Evolutionary conservation across 1,140 invertebrate species (phyloP).

Genomic region (Pygmarrhopalites habei): DNA sequence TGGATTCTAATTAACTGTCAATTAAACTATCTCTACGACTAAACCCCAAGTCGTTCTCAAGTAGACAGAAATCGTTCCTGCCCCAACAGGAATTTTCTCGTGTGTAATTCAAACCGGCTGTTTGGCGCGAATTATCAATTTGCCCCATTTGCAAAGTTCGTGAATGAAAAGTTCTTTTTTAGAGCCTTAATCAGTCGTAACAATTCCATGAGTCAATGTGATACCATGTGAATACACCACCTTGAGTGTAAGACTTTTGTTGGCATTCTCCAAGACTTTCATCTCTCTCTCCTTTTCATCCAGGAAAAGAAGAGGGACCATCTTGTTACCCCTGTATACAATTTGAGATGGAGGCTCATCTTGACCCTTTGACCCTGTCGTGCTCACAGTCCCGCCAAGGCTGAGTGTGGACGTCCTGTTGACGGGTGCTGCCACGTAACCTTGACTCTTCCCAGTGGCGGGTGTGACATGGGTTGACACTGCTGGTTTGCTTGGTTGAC

Average conservation of each 20-base stretch:
- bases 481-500: background rate
- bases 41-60: no score
- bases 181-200: background rate
- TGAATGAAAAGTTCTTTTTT: background rate
- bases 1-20: no score
- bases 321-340: slow-evolving; percentile 36
- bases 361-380: background rate
- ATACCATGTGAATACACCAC: slow-evolving; percentile 7
- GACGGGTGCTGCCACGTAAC: background rate
- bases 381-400: background rate
- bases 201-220: background rate
- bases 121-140: no score
- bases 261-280: slow-evolving; percentile 17
- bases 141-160: no score
- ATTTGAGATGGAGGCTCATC: slow-evolving; percentile 28
- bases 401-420: background rate
- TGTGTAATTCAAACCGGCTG: no score
- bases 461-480: background rate
- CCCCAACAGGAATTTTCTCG: no score
- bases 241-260: slow-evolving; percentile 18
- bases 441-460: background rate
- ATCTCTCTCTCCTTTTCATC: slow-evolving; percentile 32
- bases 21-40: no score
- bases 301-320: slow-evolving; percentile 25
- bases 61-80: no score